Conservation (phyloP, 2,113 vertebrate genomes). For the Blennius ocellaris region DNA sequence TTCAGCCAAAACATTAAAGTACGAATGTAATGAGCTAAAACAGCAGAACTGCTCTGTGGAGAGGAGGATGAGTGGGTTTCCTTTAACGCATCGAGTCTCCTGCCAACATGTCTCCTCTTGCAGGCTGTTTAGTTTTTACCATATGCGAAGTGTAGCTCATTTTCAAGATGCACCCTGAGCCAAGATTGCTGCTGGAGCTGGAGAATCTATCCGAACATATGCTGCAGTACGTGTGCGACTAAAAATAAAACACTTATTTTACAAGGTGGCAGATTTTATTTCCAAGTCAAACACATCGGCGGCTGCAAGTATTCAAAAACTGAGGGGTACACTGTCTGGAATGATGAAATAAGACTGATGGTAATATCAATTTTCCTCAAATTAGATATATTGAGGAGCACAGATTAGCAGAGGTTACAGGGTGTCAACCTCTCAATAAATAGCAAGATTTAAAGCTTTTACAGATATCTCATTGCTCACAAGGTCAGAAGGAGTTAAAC, state of each 20-base stretch:
- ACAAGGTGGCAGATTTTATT: conserved; percentile 22
- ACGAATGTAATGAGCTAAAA: conserved; percentile 57
- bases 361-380: too few relatives aligned
- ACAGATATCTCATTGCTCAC: not conserved
- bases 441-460: not conserved
- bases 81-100: conserved; percentile 51
- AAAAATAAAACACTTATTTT: conserved; percentile 64
- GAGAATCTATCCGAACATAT: conserved; percentile 47
- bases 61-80: conserved; percentile 45
- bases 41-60: conserved; percentile 40
- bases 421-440: not conserved
- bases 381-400: not conserved
- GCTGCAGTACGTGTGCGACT: conserved; percentile 49
- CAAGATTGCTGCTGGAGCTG: conserved; percentile 51
- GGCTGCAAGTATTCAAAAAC: conserved; percentile 4
- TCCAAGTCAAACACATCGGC: not conserved
- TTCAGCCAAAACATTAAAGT: conserved; percentile 40
- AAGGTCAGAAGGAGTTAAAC: too few relatives aligned
- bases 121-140: conserved; percentile 63
- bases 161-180: conserved; percentile 53
- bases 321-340: not conserved
- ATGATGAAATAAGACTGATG: too few relatives aligned
- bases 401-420: not conserved
- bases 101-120: conserved; percentile 59
- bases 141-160: conserved; percentile 55